Conservation (phyloP, 2,888 invertebrate species). For the Plusia festucae region DNA sequence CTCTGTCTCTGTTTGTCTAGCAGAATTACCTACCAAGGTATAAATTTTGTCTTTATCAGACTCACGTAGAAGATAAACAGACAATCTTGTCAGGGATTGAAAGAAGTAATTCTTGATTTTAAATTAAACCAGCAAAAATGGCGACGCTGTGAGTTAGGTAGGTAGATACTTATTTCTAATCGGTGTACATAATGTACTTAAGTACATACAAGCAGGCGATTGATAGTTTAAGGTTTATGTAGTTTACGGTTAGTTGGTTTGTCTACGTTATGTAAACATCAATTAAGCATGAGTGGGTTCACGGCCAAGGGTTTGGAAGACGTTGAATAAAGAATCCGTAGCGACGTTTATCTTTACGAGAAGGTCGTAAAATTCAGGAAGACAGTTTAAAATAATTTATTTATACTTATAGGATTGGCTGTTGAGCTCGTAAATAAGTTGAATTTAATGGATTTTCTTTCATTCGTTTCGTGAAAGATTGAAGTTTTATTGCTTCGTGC, state of each 20-base stretch:
- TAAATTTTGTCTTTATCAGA: not conserved
- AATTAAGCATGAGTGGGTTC: not conserved
- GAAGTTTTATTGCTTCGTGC: not conserved
- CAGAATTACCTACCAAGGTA: not conserved
- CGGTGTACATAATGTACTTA: not conserved
- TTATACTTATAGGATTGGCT: not conserved
- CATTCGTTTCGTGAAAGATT: not conserved
- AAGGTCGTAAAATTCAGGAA: constrained; percentile 1
- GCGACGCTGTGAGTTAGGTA: not conserved
- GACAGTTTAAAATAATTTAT: not conserved
- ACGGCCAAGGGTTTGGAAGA: not conserved
- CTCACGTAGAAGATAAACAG: not conserved
- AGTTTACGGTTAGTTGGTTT: not conserved
- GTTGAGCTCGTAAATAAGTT: not conserved
- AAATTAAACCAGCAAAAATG: not conserved
- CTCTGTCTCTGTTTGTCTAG: not conserved
- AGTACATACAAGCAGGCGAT: not conserved
- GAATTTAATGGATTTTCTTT: not conserved
- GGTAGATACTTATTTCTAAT: not conserved
- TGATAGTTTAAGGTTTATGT: not conserved
- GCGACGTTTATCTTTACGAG: not conserved
- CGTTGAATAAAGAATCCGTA: constrained; percentile 1
- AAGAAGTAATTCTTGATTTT: not conserved
- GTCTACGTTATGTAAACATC: not conserved
- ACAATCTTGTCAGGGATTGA: not conserved